These are phyloP conservation scores for Rostratula benghalensis DNA, from an alignment of 2,113 vertebrate species.

Conservation along the genomic window DNA sequence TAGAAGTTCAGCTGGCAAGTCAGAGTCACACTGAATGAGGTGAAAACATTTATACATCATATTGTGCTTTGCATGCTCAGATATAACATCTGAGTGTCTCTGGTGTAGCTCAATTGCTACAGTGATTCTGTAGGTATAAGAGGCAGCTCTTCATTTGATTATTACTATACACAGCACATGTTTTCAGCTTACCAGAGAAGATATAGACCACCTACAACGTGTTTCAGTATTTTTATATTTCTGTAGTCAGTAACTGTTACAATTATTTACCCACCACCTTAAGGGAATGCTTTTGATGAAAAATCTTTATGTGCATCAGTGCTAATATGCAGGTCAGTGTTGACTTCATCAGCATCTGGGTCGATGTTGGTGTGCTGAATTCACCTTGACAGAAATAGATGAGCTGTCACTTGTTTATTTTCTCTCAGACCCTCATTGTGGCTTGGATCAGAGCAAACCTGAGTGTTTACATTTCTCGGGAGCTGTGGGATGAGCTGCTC, in stretches of 20 bases:
- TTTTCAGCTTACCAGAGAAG: background rate
- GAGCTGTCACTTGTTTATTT: background rate
- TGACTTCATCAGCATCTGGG: background rate
- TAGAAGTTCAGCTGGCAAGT: background rate
- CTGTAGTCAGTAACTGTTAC: background rate
- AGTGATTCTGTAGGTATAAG: fast-evolving
- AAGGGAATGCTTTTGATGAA: too few species aligned
- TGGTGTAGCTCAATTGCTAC: fast-evolving
- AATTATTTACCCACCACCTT: background rate
- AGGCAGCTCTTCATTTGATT: background rate
- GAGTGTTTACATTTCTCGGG: slow-evolving; percentile 93
- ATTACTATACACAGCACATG: fast-evolving
- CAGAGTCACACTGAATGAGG: background rate
- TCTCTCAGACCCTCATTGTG: slow-evolving; percentile 91
- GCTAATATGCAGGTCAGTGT: fast-evolving
- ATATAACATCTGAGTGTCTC: background rate
- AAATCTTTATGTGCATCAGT: fast-evolving
- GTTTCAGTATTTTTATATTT: background rate
- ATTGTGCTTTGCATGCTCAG: background rate
- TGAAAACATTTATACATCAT: fast-evolving
- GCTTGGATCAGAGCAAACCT: slow-evolving; percentile 97
- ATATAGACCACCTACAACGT: background rate
- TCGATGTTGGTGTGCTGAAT: background rate
- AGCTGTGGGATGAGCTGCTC: slow-evolving; percentile 97
- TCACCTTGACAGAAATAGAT: background rate